phyloP scores from a whole-genome alignment of 2,888 invertebrate species.

The Magallana nippona region DNA sequence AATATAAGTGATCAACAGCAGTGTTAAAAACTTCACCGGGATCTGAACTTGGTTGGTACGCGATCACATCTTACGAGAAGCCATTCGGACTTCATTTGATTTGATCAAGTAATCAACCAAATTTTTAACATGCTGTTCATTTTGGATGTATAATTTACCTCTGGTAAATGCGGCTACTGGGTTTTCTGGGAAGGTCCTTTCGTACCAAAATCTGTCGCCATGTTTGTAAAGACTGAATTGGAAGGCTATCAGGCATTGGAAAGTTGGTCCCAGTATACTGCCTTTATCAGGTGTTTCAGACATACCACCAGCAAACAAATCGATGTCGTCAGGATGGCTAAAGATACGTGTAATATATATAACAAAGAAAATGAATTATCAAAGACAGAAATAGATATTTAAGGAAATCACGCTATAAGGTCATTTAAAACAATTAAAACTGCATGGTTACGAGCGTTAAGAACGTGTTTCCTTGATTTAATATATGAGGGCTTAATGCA shows the following conservation, averaged over 20 bases:
- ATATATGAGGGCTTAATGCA: no score
- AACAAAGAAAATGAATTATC: no score
- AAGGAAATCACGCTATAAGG: no score
- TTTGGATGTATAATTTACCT: conserved; percentile 6
- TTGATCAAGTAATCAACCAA: neutral
- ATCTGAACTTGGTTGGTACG: no score
- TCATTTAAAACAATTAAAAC: no score
- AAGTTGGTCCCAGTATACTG: conserved; percentile 32
- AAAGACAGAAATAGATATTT: no score
- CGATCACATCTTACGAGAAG: no score
- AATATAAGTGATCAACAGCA: no score
- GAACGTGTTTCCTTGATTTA: no score
- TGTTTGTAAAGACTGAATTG: conserved; percentile 34
- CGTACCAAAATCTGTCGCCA: conserved; percentile 42
- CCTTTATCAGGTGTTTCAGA: neutral
- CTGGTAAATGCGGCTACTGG: conserved; percentile 10
- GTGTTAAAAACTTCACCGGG: no score
- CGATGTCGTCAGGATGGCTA: conserved; percentile 28
- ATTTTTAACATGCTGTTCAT: neutral
- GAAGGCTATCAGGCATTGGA: conserved; percentile 20
- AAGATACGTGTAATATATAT: neutral
- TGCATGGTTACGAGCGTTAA: no score
- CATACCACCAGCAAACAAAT: conserved; percentile 36
- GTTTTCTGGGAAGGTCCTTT: conserved; percentile 16
- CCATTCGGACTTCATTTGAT: no score